Percentiles rank a stretch among this genome's conserved stretches.
These are phyloP conservation scores for Tenualosa thibaudeaui DNA, from an alignment of 2,797 vertebrate genomes.

Conservation along the genomic window DNA sequence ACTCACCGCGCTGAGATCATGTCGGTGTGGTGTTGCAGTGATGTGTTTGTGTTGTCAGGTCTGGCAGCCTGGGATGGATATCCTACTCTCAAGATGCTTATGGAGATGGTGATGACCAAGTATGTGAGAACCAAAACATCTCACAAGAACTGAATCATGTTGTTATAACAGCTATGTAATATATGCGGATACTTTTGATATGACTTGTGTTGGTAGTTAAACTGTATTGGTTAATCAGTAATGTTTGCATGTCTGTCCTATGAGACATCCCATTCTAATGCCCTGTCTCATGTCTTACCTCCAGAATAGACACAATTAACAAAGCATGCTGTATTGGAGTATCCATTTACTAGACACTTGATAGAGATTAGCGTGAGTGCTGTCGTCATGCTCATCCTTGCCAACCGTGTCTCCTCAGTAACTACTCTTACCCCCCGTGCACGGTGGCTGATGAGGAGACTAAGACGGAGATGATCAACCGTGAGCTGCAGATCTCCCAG, in stretches of 20 bases:
- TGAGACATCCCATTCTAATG: not conserved
- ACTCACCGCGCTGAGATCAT: not conserved
- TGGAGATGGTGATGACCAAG: conserved; percentile 99
- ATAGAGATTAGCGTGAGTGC: not conserved
- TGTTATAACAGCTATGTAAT: not conserved
- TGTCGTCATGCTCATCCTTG: not conserved
- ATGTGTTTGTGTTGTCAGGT: conserved; percentile 69
- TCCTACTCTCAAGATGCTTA: conserved; percentile 98
- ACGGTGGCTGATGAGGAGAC: conserved; percentile 94
- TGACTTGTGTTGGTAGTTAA: not conserved
- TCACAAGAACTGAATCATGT: not conserved
- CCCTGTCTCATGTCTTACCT: not conserved
- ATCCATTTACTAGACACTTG: not conserved
- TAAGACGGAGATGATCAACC: conserved; percentile 91
- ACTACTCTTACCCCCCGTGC: conserved; percentile 94
- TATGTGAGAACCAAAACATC: conserved; percentile 58
- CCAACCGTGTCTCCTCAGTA: conserved; percentile 68
- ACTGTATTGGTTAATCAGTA: not conserved
- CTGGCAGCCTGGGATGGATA: conserved; percentile 96
- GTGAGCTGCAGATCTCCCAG: conserved; percentile 94
- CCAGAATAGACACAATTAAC: not conserved
- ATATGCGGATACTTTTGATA: not conserved
- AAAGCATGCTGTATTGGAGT: not conserved
- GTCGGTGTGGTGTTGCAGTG: not conserved
- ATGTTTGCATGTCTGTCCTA: not conserved